These are phyloP conservation scores for Microcebus ravelobensis DNA, from an alignment of 2,113 vertebrate species.

Conservation along the genomic window DNA sequence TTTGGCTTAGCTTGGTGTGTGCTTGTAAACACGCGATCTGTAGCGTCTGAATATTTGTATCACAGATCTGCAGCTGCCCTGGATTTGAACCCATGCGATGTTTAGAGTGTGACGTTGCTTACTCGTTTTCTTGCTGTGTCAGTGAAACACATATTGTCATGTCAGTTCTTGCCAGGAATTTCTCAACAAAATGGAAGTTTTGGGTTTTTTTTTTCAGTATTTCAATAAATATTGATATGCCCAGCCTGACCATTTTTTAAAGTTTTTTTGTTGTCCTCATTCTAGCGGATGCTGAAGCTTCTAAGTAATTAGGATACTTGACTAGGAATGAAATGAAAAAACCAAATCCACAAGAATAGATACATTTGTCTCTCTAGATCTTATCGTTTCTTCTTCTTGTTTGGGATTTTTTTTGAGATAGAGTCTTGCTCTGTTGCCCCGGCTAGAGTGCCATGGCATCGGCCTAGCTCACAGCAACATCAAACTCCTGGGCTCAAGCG, in stretches of 20 bases:
- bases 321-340: not conserved
- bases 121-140: conserved; percentile 86
- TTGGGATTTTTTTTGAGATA: too few species aligned
- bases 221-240: conserved; percentile 95
- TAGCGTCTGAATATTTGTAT: conserved; percentile 82
- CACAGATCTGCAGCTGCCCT: conserved; percentile 84
- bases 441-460: too few species aligned
- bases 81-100: conserved; percentile 83
- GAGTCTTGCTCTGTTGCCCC: too few species aligned
- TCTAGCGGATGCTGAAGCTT: not conserved
- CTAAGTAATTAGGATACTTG: not conserved
- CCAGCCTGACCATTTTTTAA: conserved; percentile 81
- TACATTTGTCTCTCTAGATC: not conserved
- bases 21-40: conserved; percentile 83
- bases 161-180: conserved; percentile 87
- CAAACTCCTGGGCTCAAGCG: too few species aligned
- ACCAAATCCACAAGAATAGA: not conserved
- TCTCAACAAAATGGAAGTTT: conserved; percentile 86
- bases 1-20: conserved; percentile 81
- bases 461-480: too few species aligned
- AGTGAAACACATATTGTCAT: conserved; percentile 87
- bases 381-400: too few species aligned
- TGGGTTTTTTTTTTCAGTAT: conserved; percentile 85
- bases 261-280: conserved; percentile 76
- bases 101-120: conserved; percentile 85